Evolutionary conservation across 2,113 vertebrate species (phyloP).

Genomic region (Hippocampus guttulatus): DNA sequence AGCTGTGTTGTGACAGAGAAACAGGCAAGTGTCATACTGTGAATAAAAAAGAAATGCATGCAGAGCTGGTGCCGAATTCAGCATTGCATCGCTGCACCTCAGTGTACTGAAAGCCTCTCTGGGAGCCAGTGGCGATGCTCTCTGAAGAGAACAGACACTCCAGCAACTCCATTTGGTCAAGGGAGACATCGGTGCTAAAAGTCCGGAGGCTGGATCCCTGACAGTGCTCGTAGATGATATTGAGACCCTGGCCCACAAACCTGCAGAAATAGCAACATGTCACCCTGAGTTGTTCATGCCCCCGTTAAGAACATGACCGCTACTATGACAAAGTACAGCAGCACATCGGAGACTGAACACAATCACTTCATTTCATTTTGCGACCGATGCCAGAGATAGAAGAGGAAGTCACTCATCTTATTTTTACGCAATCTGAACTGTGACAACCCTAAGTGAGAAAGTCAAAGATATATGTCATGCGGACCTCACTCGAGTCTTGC

Average conservation of each 20-base stretch:
- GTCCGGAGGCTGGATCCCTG: conserved; percentile 79
- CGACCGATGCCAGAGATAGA: no score
- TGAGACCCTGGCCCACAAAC: conserved; percentile 84
- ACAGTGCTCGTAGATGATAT: conserved; percentile 87
- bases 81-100: conserved; percentile 73
- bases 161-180: conserved; percentile 84
- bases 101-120: conserved; percentile 80
- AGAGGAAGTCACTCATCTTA: no score
- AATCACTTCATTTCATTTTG: neutral
- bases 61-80: conserved; percentile 15
- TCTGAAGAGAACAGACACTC: conserved; percentile 93
- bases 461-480: neutral
- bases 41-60: neutral
- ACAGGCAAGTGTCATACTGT: conserved; percentile 20
- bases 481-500: neutral
- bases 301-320: neutral
- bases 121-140: conserved; percentile 68
- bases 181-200: conserved; percentile 84
- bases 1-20: conserved; percentile 74
- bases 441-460: neutral
- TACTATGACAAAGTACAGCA: no score
- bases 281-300: neutral
- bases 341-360: neutral
- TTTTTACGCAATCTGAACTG: neutral
- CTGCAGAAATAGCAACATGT: conserved; percentile 59